Conservation (phyloP, 2,113 vertebrate genomes). For the Progne subis region DNA sequence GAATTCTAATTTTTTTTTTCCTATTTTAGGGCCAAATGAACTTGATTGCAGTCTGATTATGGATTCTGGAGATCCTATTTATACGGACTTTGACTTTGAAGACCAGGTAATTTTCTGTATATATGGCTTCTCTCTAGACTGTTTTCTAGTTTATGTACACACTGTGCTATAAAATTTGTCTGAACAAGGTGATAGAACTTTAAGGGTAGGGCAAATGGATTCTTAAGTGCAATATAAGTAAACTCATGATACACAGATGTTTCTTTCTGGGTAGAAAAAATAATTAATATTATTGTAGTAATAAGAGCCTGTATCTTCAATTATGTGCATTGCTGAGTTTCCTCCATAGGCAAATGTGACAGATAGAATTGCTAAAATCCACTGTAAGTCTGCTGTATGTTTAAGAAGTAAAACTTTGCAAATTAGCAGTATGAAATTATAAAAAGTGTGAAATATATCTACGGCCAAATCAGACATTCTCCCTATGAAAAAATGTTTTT, state of each 20-base stretch:
- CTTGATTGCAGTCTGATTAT: conserved; percentile 83
- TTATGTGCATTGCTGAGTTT: background rate
- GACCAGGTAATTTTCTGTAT: conserved; percentile 83
- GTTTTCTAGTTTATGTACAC: background rate
- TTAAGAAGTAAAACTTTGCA: background rate
- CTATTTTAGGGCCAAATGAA: conserved; percentile 82
- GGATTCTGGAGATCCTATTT: conserved; percentile 80
- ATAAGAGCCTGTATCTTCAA: background rate
- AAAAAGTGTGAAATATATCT: background rate
- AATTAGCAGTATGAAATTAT: background rate
- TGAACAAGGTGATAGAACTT: background rate
- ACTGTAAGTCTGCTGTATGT: background rate
- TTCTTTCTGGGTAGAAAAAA: background rate
- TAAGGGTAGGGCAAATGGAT: background rate
- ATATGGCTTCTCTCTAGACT: background rate
- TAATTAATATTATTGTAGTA: background rate
- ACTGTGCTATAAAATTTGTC: background rate
- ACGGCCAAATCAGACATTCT: background rate
- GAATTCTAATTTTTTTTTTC: background rate
- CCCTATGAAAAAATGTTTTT: background rate
- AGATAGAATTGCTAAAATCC: background rate
- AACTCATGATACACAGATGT: background rate
- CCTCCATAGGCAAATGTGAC: background rate
- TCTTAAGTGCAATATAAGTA: background rate
- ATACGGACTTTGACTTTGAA: conserved; percentile 81